Base-by-base conservation (phyloP, 2,888 invertebrate genomes). In the Drosophila helvetica region DNA sequence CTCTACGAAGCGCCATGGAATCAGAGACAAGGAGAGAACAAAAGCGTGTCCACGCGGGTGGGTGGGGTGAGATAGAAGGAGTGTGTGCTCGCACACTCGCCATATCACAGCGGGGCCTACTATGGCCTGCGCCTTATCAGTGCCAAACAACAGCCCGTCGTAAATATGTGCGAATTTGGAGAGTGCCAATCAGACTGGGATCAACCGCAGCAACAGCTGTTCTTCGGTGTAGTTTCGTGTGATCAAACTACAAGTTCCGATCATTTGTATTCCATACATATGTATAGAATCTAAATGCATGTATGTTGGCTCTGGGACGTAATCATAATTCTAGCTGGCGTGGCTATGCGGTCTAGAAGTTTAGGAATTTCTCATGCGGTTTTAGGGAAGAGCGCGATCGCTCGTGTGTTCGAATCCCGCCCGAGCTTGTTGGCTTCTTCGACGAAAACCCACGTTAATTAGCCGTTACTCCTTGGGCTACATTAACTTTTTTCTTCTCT, bases 391-490 rank as follows among this genome's bases (percentile, higher is more conserved):
- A 33, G 1, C 33, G 33, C 33, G 12, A 2, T 12, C 43, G 19
- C n/a, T 51, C 67, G 47, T 45, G 60, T 52, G 82, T 82, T 88
- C 83, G 53, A 82, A 6, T 78, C 73, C 59, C 60, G 85, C 89
- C 89, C 78, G 62, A 75, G 68, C 89, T 86, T 86, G 85, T 86
- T 85, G 89, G 89, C 89, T 84, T 78, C 61, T 84, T 84, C 62
- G 76, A 79, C 89, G 89, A 86, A 67, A 38, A 59, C 30, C 59
- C 69, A 84, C 85, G 89, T 79, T 81, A 84, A 48, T 87, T 75
- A 65, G 85, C 87, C 87, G 74, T 79, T 88, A 86, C 85, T 86
- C 69, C 63, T 72, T 56, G 81, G 89, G 89, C 85, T 68, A 86
- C 76, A 86, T 54, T 71, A 77, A 70, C 8, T 77, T 88, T 80